These are phyloP conservation scores for Sebastes minor DNA, from an alignment of 2,797 vertebrate species.

Conservation along the genomic window DNA sequence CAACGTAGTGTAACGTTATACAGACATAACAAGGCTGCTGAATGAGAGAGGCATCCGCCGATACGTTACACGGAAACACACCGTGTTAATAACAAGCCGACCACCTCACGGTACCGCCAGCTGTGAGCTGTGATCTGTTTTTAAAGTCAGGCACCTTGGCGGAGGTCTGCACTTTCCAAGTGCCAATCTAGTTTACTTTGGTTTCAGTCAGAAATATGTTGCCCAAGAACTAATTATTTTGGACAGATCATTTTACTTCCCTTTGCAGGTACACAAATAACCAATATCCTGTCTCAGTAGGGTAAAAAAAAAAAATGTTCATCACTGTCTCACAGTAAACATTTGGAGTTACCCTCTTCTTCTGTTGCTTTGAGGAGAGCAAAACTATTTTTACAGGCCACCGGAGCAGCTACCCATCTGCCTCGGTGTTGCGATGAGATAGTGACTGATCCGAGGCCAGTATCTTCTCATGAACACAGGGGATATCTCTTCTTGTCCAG, in stretches of 20 bases:
- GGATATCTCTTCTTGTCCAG: slow-evolving; percentile 26
- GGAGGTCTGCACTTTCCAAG: too few relatives aligned
- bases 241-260: not conserved
- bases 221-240: not conserved
- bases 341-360: not conserved
- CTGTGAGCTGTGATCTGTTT: too few relatives aligned
- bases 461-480: not conserved
- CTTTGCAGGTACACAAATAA: not conserved
- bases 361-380: not conserved
- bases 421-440: slow-evolving; percentile 14
- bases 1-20: too few relatives aligned
- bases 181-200: not conserved
- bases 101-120: too few relatives aligned
- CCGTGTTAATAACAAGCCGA: too few relatives aligned
- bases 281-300: not conserved
- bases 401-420: slow-evolving; percentile 47
- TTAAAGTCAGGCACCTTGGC: too few relatives aligned
- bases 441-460: slow-evolving; percentile 50
- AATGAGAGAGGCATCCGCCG: too few relatives aligned
- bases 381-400: slow-evolving; percentile 26
- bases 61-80: too few relatives aligned
- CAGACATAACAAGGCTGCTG: too few relatives aligned
- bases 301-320: not conserved
- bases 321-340: not conserved
- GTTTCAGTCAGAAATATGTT: not conserved